These are phyloP conservation scores for Bellardia pandia DNA, from an alignment of 2,888 invertebrate species.

Conservation along the genomic window DNA sequence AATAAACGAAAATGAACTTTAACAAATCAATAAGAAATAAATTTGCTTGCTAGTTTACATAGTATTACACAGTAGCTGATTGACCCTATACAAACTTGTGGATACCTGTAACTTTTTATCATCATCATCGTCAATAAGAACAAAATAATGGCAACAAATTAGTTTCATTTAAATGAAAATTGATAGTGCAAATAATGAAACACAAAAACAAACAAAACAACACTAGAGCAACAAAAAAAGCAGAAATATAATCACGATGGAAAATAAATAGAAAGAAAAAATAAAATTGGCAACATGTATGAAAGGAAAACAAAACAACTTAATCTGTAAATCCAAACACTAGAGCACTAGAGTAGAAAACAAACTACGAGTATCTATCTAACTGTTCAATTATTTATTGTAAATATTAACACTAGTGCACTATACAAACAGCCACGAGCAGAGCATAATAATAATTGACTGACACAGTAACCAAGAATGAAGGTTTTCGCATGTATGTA, in stretches of 20 bases:
- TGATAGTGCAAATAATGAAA: constrained; percentile 53
- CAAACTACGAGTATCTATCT: constrained; percentile 28
- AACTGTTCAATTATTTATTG: constrained; percentile 55
- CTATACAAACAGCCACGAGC: background rate
- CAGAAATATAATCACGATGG: constrained; percentile 6
- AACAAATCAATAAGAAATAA: constrained; percentile 34
- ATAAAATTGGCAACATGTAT: background rate
- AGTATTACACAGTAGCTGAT: constrained; percentile 14
- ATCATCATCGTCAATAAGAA: constrained; percentile 11
- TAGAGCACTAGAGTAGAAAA: background rate
- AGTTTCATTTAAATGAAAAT: constrained; percentile 60
- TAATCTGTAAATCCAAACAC: constrained; percentile 47
- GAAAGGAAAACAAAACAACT: constrained; percentile 33
- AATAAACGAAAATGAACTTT: constrained; percentile 69
- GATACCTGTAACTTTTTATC: constrained; percentile 26
- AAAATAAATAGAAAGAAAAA: constrained; percentile 30
- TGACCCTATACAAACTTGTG: constrained; percentile 11
- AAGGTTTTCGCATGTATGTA: background rate
- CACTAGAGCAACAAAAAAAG: constrained; percentile 11
- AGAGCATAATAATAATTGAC: constrained; percentile 5
- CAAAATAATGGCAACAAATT: constrained; percentile 47
- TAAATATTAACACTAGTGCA: constrained; percentile 55
- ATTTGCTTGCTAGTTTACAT: constrained; percentile 41
- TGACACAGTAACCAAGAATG: constrained; percentile 20
- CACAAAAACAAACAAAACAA: constrained; percentile 7